Evolutionary conservation across 2,113 vertebrate genomes (phyloP), one percentile per base, ranked within the genome.

Genomic region (Oriolus oriolus): DNA sequence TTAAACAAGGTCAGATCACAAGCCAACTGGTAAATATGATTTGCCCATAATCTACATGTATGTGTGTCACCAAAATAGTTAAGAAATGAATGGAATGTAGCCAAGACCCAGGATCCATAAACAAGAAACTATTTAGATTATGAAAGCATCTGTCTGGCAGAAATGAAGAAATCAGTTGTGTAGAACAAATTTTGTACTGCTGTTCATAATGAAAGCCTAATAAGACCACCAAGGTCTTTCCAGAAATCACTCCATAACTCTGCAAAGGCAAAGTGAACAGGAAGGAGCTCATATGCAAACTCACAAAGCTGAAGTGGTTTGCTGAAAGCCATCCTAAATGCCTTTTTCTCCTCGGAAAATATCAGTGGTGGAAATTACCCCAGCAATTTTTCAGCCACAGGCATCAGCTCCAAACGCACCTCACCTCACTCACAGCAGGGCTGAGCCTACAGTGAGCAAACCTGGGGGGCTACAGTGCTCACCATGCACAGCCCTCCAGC

Each of bases 51-150:
- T 96, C 94, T 96, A 85, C 59, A 68, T 63, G 16, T 56, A 66
- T 28, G 14, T 42, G 24, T 50, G 19, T 10, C 27, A 78, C 52
- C 27, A 68, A 77, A 96, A 93, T 16, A 87, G 78, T 50, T 90
- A 82, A 53, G 74, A 96, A 95, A 88, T 75, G 3, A 90, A 73
- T 63, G 90, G 97, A 98, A 63, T 17, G 4, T 26, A 97, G 97
- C 97, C 96, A 98, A 97, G 85, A 97, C 50, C 23, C 82, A 80
- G 90, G 88, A 96, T 76, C 91, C 82, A 95, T 89, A 92, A 89
- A 96, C 88, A 94, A 96, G 95, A 86, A 96, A 96, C 93, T 94
- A 96, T 96, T 96, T 80, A 97, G 94, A 94, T 94, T 96, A 47
- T 4, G 16, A 80, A 76, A 89, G 64, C 73, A 85, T 84, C 47